Evolutionary conservation across 2,113 vertebrate genomes (phyloP).

Genomic region (Candoia aspera): DNA sequence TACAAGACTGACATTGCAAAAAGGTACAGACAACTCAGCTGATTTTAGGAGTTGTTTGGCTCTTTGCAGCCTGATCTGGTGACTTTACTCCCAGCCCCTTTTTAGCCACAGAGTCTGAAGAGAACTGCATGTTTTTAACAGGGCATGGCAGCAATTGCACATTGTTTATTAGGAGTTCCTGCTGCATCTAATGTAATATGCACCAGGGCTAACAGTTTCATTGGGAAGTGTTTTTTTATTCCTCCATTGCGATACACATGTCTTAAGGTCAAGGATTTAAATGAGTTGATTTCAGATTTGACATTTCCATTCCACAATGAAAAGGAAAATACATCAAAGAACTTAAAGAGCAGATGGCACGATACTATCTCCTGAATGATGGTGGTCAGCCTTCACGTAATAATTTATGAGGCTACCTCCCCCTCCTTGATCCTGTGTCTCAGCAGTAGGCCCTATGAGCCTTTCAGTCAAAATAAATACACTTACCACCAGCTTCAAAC

Average conservation of each 20-base stretch:
- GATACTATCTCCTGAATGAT: conserved; percentile 59
- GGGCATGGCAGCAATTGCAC: not conserved
- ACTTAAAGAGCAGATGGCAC: conserved; percentile 68
- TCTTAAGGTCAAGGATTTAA: conserved; percentile 35
- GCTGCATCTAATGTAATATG: not conserved
- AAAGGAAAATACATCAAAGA: conserved; percentile 59
- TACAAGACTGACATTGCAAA: not conserved
- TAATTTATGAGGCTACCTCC: conserved; percentile 69
- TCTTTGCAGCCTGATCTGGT: not conserved
- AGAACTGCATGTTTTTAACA: not conserved
- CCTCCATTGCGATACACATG: not conserved
- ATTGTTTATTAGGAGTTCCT: not conserved
- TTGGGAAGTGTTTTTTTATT: not conserved
- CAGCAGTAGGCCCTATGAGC: conserved; percentile 70
- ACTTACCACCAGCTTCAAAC: conserved; percentile 72
- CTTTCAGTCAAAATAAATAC: conserved; percentile 74
- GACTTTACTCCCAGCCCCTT: not conserved
- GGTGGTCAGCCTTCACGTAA: conserved; percentile 63
- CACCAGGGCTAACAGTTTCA: not conserved
- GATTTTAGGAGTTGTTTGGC: not conserved
- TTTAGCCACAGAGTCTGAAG: conserved; percentile 10
- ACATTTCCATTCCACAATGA: conserved; percentile 64
- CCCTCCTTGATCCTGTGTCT: conserved; percentile 62
- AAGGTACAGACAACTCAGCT: too few relatives aligned
- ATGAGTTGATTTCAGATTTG: conserved; percentile 27